Base-by-base conservation (phyloP, 2,797 vertebrate genomes). In the Oryzias dopingdopingensis region DNA sequence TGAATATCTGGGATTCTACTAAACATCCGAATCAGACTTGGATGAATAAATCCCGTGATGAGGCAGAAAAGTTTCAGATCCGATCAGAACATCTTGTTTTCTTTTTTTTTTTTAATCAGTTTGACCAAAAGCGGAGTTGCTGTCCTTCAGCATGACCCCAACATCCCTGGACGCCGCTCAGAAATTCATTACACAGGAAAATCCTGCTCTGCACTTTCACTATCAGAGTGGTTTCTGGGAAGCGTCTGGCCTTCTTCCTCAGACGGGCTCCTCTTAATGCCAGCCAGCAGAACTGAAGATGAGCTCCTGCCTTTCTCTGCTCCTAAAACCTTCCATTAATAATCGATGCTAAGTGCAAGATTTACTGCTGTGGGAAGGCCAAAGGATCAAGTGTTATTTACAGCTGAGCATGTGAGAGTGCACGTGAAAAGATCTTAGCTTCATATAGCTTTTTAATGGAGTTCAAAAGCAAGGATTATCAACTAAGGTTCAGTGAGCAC, bases 331-430 rank as follows among this genome's bases (percentile, higher is more conserved):
- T 74, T 73, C 68, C 84, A 86, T 91, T 88, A 89, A 89, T 86
- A 90, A 90, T 90, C 87, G 53, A 91, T 90, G 82, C 72, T 90
- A 88, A 90, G 86, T 90, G 88, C 81, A 82, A 68, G 66, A 66
- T 72, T 63, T 61, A 52, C 69, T 52, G 1, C 70, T 57, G 56
- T 57, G 70, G 76, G 76, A 80, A 71, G 60, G 42, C 49, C 51
- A 57, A 42, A 50, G 65, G 79, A 77, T 83, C 60, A n/a, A 69
- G 58, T 83, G 74, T 75, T 78, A 20, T 50, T 56, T 26, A 29
- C 1, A 4, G 22, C 52, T 47, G 59, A 59, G 54, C 41, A 6
- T 56, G 59, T 14, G 6, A 10, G 32, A 14, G 44, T 72, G 65
- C n/a, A 22, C 1, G 37, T 50, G 41, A 74, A 59, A 62, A 68